Percentiles rank a stretch among this genome's conserved stretches.
These are phyloP conservation scores for Macrotis lagotis DNA, from an alignment of 2,113 vertebrate species.

Conservation along the genomic window DNA sequence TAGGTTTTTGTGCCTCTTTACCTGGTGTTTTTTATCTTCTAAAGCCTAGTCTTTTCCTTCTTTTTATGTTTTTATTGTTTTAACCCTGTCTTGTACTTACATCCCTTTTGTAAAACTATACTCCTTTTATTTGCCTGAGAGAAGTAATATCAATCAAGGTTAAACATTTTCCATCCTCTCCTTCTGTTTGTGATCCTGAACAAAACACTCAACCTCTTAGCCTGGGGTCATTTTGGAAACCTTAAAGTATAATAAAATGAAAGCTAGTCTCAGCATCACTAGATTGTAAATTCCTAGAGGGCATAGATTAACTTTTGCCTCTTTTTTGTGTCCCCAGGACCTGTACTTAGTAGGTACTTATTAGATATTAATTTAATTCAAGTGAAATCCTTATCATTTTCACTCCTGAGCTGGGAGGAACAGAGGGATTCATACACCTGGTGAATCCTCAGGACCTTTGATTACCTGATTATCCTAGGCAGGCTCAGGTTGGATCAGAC, in stretches of 20 bases:
- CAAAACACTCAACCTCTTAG: not conserved
- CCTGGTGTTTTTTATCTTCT: no score
- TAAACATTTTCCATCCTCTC: not conserved
- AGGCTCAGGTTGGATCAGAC: not conserved
- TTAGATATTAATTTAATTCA: no score
- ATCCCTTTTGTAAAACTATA: no score
- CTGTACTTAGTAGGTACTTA: not conserved
- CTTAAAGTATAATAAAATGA: not conserved
- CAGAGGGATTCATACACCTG: not conserved
- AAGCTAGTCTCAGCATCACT: not conserved
- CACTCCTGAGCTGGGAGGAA: no score
- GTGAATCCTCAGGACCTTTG: not conserved
- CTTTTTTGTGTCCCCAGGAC: not conserved
- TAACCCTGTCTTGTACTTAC: no score
- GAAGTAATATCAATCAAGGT: no score
- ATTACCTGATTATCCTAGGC: no score
- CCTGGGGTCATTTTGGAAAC: not conserved
- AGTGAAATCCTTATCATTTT: not conserved
- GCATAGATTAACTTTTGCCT: not conserved
- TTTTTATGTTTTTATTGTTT: no score
- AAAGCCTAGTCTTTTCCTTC: no score
- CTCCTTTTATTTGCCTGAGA: no score
- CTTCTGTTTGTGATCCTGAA: not conserved
- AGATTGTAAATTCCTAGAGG: not conserved
- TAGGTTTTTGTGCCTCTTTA: no score